These are phyloP conservation scores for Corella eumyota DNA, from an alignment of 23 tunicate genomes.

Conservation along the genomic window DNA sequence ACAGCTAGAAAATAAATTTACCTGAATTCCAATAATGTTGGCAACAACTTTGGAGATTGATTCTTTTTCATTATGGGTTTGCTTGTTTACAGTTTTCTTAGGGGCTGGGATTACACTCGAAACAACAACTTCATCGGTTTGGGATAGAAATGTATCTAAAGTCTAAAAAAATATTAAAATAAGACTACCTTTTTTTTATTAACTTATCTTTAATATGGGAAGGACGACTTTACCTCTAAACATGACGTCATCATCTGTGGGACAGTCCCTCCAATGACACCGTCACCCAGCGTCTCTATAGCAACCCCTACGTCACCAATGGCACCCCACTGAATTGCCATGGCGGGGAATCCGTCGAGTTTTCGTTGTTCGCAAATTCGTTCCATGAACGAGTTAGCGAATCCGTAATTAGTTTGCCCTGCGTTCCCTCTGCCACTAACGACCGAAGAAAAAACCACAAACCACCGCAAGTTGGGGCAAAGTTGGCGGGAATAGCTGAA, in stretches of 20 bases:
- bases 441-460: conserved; percentile 21
- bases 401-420: conserved; percentile 23
- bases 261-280: conserved; percentile 9
- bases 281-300: conserved; percentile 9
- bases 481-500: conserved; percentile 8
- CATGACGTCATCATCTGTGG: conserved; percentile 16
- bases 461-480: conserved; percentile 11
- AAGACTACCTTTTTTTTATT: not conserved
- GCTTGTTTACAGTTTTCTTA: not conserved
- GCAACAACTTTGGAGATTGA: conserved; percentile 5
- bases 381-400: conserved; percentile 19
- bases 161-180: conserved; percentile 5
- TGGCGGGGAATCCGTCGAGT: conserved; percentile 10
- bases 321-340: conserved; percentile 38
- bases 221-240: conserved; percentile 2
- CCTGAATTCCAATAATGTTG: conserved; percentile 24
- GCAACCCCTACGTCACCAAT: conserved; percentile 26
- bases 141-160: conserved; percentile 14
- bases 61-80: not conserved
- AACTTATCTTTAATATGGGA: not conserved
- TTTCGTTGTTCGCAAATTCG: conserved; percentile 16
- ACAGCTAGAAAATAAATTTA: not conserved
- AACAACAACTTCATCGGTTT: conserved; percentile 9
- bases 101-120: conserved; percentile 15
- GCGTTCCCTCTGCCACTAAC: conserved; percentile 20